Base-by-base conservation (phyloP, 2,797 vertebrate genomes). In the Peromyscus melanophrys region DNA sequence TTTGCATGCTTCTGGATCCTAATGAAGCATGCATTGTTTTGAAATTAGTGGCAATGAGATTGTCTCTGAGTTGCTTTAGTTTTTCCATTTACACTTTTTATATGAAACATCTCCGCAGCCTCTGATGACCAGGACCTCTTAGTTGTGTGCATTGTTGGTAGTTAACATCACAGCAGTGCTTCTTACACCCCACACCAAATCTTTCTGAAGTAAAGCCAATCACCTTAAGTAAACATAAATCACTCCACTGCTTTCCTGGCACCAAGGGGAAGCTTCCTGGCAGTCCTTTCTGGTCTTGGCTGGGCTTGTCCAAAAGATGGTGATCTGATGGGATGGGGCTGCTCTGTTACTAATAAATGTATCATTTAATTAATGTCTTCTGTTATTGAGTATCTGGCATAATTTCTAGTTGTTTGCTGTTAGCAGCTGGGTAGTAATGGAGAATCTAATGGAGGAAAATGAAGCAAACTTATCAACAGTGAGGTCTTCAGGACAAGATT, bases 341-440 rank as follows among this genome's bases (percentile, higher is more conserved):
- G 10, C 69, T 77, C 10, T 83, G 67, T 46, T 63, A 63, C 61
- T 75, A 63, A 61, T 6, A 76, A 81, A 69, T n/a, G 9, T 82
- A 55, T 77, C 67, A 14, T 63, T 82, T 77, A 82, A 67, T 69
- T 63, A 87, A 86, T 14, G 1, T 6, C n/a, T 63, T 83, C 7
- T 91, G 29, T 90, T 85, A 65, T 31, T 82, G 40, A n/a, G 73
- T n/a, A 34, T 4, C 31, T 80, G 46, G 16, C 61, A 83, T 76
- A n/a, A 4, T 82, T 63, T 82, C 52, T 85, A 76, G 37, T 55
- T 73, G 27, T 77, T 91, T 83, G 29, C 37, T 84, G 37, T 96
- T 73, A 55, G 80, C 75, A 71, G 25, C 69, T 83, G n/a, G 55
- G 46, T 25, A 82, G 12, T 82, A 90, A 77, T 76, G 55, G 43